A percentile compares a stretch with the other conserved stretches of the same genome.
Conservation (phyloP, 2,797 vertebrate genomes). For the Australoheros facetus region DNA sequence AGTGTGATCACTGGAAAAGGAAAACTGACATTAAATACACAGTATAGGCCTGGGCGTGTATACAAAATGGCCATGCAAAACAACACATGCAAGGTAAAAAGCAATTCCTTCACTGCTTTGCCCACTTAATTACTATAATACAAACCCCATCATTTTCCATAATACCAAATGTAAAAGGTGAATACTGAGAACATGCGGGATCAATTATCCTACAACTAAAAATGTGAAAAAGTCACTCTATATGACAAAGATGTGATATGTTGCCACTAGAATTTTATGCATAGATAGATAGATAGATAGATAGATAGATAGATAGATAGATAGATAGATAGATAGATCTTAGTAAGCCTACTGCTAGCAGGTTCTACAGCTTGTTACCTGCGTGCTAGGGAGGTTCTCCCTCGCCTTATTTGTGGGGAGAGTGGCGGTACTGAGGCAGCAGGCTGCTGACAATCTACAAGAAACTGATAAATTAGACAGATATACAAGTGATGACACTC, state of each 20-base stretch:
- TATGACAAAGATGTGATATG: neutral
- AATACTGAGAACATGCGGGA: slow-evolving; percentile 41
- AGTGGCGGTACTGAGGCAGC: slow-evolving; percentile 96
- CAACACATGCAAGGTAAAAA: slow-evolving; percentile 33
- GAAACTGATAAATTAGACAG: slow-evolving; percentile 99
- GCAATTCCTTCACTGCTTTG: neutral
- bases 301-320: neutral
- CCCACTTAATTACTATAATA: neutral
- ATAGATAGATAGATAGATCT: slow-evolving; percentile 7
- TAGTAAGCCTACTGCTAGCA: slow-evolving; percentile 32
- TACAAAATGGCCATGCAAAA: slow-evolving; percentile 35
- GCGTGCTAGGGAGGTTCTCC: slow-evolving; percentile 85
- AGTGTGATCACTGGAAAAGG: neutral
- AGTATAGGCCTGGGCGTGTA: neutral
- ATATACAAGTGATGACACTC: slow-evolving; percentile 93
- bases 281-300: slow-evolving; percentile 6
- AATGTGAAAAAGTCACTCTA: neutral
- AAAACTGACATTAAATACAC: neutral
- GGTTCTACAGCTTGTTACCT: slow-evolving; percentile 86
- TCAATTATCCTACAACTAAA: neutral
- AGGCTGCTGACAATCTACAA: slow-evolving; percentile 99
- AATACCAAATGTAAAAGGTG: neutral
- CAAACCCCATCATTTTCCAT: neutral
- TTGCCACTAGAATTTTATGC: neutral
- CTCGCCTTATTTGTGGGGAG: slow-evolving; percentile 94